Percentiles rank a stretch among this genome's conserved stretches.
phyloP scores from a whole-genome alignment of 2,888 invertebrate genomes.

The Clivina fossor region DNA sequence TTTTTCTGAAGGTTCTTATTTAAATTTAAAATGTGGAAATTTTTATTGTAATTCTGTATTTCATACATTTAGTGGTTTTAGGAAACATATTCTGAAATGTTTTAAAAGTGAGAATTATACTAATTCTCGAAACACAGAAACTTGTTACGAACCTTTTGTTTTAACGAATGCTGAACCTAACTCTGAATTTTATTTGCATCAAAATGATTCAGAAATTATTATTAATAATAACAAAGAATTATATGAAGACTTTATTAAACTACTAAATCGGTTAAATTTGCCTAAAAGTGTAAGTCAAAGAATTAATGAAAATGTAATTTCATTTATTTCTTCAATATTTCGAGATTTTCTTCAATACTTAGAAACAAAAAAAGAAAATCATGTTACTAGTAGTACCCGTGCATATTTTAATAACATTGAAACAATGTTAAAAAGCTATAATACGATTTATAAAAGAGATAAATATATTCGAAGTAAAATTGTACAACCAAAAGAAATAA shows the following conservation, averaged over 20 bases:
- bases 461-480: background rate
- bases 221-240: background rate
- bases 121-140: too few species aligned
- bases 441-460: background rate
- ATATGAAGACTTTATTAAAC: background rate
- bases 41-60: background rate
- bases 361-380: too few species aligned
- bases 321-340: background rate
- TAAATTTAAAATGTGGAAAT: constrained; percentile 3
- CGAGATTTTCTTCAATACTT: background rate
- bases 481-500: constrained; percentile 1
- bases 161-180: background rate
- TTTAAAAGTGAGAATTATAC: too few species aligned
- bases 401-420: background rate
- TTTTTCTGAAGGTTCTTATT: background rate
- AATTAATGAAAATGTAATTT: background rate
- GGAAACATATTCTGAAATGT: constrained; percentile 7
- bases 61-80: constrained; percentile 4
- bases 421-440: background rate
- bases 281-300: constrained; percentile 1
- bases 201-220: background rate
- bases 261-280: background rate
- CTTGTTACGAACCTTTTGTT: background rate
- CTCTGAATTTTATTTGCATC: background rate
- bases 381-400: too few species aligned